Evolutionary conservation across 2,113 vertebrate genomes (phyloP).

Genomic region (Myotis brandtii): DNA sequence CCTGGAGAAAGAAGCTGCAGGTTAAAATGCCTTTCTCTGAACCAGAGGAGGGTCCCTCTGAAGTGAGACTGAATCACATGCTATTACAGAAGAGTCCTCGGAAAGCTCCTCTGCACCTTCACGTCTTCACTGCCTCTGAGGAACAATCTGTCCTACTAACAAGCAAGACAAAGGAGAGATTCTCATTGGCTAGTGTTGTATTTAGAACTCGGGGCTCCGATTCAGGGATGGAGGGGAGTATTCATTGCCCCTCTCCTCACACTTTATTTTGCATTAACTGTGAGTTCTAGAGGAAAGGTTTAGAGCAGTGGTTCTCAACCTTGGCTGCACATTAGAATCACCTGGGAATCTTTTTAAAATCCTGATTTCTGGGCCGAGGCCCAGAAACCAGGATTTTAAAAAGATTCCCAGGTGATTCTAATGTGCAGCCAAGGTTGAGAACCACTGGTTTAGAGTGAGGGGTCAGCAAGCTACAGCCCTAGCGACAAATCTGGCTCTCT

Average conservation of each 20-base stretch:
- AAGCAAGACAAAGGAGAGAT: neutral
- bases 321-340: too few species aligned
- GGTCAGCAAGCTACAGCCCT: neutral
- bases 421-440: too few species aligned
- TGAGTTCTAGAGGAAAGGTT: neutral
- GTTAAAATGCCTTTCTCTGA: constrained; percentile 24
- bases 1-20: neutral
- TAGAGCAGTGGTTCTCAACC: neutral
- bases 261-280: neutral
- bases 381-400: too few species aligned
- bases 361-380: too few species aligned
- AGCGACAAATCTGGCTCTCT: neutral
- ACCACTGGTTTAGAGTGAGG: neutral
- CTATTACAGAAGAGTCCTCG: neutral
- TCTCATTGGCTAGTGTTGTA: neutral
- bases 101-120: neutral
- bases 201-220: neutral
- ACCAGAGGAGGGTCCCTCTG: neutral
- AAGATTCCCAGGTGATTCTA: too few species aligned
- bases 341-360: too few species aligned
- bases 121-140: neutral
- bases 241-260: neutral
- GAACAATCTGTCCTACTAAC: neutral
- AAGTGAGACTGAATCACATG: neutral
- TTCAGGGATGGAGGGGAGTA: neutral